phyloP scores from a whole-genome alignment of 2,888 invertebrate genomes.

The Apoda limacodes region DNA sequence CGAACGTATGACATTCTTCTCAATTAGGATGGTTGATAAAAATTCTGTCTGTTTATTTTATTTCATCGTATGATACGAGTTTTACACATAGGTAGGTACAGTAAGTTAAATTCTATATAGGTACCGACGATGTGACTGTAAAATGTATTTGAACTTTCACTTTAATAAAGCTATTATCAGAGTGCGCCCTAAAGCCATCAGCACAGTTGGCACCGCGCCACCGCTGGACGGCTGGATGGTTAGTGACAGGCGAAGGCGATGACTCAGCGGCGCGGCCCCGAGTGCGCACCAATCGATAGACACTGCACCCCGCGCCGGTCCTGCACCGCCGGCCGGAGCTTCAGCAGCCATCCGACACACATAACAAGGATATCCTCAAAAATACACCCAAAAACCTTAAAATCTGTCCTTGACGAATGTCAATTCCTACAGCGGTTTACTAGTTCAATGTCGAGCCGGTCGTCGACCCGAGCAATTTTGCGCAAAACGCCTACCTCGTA shows the following conservation, averaged over 20 bases:
- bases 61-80: slow-evolving; percentile 8
- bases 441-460: slow-evolving; percentile 48
- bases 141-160: too few species aligned
- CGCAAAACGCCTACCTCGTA: slow-evolving; percentile 38
- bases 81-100: too few species aligned
- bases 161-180: slow-evolving; percentile 42
- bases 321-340: slow-evolving; percentile 31
- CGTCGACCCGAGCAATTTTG: slow-evolving; percentile 30
- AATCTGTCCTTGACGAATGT: slow-evolving; percentile 25
- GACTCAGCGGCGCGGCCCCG: slow-evolving; percentile 50
- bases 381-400: slow-evolving; percentile 26
- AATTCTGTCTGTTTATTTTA: not conserved
- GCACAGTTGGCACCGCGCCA: slow-evolving; percentile 53
- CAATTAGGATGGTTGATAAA: too few species aligned
- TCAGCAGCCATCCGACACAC: too few species aligned
- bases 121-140: too few species aligned
- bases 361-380: slow-evolving; percentile 25
- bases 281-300: slow-evolving; percentile 63
- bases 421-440: slow-evolving; percentile 25
- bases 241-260: slow-evolving; percentile 29
- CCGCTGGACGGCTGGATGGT: slow-evolving; percentile 19
- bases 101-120: too few species aligned
- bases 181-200: slow-evolving; percentile 42
- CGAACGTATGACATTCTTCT: too few species aligned
- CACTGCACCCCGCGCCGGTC: slow-evolving; percentile 40